These are phyloP conservation scores for Nothoprocta pentlandii DNA, from an alignment of 2,113 vertebrate genomes.

Conservation along the genomic window DNA sequence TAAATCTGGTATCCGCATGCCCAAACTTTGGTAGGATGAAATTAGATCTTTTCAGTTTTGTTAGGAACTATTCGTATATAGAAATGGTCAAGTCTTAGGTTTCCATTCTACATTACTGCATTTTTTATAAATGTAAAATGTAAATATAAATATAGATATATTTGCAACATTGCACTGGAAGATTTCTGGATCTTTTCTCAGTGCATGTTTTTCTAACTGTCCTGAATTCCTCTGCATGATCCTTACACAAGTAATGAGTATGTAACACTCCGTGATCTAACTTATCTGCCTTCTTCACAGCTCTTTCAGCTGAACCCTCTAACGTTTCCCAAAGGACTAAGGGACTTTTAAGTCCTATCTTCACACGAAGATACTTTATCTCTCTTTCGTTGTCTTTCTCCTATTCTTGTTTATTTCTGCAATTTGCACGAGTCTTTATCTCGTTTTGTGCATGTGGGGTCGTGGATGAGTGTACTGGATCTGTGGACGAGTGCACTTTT, in stretches of 20 bases:
- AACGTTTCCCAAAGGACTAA: not conserved
- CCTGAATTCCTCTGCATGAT: fast-evolving
- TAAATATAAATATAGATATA: not conserved
- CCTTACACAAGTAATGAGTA: not conserved
- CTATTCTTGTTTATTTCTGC: not conserved
- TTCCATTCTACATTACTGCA: not conserved
- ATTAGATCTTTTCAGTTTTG: not conserved
- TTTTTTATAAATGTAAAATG: not conserved
- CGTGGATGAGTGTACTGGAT: not conserved
- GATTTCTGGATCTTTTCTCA: not conserved
- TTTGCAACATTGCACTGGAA: not conserved
- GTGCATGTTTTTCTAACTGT: fast-evolving
- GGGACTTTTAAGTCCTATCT: not conserved
- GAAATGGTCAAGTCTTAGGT: not conserved
- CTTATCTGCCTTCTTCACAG: not conserved
- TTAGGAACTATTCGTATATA: not conserved
- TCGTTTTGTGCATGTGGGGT: not conserved
- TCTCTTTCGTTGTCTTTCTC: not conserved
- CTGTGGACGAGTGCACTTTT: not conserved
- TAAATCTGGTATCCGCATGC: not conserved
- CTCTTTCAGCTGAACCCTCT: not conserved
- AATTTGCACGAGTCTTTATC: not conserved
- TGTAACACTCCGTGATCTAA: not conserved
- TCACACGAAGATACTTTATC: not conserved
- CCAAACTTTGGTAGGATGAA: not conserved